Evolutionary conservation across 2,797 vertebrate species (phyloP).

Genomic region (Urosaurus nigricauda): DNA sequence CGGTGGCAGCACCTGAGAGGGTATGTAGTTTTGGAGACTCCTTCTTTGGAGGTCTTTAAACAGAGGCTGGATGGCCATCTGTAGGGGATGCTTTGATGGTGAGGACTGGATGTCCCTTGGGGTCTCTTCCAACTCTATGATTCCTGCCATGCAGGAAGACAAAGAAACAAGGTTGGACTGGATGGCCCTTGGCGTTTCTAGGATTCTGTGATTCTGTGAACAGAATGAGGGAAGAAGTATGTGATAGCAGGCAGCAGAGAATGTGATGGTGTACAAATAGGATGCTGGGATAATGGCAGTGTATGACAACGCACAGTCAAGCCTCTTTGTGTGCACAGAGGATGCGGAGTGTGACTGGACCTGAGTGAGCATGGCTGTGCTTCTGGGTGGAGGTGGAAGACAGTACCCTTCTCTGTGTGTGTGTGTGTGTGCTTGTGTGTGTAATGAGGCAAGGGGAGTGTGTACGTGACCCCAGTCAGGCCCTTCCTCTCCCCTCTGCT

Average conservation of each 20-base stretch:
- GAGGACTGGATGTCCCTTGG: no score
- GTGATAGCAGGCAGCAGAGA: not conserved
- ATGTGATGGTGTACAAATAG: not conserved
- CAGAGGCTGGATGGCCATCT: no score
- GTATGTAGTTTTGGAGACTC: not conserved
- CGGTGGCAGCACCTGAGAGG: no score
- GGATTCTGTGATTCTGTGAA: not conserved
- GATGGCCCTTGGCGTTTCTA: no score
- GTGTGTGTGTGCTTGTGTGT: not conserved
- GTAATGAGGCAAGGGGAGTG: no score
- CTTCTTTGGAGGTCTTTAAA: no score
- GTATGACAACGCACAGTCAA: not conserved
- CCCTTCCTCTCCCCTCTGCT: conserved; percentile 7
- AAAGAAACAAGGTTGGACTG: no score
- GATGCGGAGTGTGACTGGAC: not conserved
- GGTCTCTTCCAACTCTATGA: no score
- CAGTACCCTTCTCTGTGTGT: not conserved
- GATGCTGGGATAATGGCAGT: not conserved
- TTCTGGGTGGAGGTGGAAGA: not conserved
- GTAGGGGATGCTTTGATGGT: no score
- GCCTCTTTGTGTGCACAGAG: not conserved
- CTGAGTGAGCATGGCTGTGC: not conserved
- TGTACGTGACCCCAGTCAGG: not conserved
- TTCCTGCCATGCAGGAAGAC: no score
- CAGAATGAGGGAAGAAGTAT: not conserved